phyloP scores from a whole-genome alignment of 1,140 invertebrate genomes.

The Conus betulinus region DNA sequence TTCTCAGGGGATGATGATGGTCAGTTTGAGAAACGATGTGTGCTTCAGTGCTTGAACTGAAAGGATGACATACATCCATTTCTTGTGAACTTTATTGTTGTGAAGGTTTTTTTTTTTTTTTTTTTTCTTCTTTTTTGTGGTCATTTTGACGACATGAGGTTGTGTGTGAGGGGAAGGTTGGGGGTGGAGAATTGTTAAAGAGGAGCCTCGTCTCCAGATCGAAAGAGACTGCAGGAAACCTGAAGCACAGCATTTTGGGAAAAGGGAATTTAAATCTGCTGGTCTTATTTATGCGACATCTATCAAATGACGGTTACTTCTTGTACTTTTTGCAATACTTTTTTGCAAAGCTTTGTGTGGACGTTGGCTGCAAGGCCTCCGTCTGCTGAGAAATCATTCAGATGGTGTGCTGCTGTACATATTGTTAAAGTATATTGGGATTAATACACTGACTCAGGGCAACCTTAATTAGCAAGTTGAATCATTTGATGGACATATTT shows the following conservation, averaged over 20 bases:
- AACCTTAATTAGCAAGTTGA: neutral
- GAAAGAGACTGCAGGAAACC: neutral
- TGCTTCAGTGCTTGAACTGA: too few species aligned
- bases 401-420: conserved; percentile 26
- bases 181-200: too few species aligned
- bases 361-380: neutral
- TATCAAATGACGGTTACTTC: neutral
- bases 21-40: too few species aligned
- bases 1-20: too few species aligned
- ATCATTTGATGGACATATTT: neutral
- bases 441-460: conserved; percentile 37
- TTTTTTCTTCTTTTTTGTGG: too few species aligned
- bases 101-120: too few species aligned
- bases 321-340: neutral
- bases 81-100: too few species aligned
- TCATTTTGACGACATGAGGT: too few species aligned
- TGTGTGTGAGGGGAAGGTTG: too few species aligned
- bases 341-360: neutral
- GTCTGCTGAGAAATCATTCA: neutral
- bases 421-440: conserved; percentile 13
- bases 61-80: too few species aligned
- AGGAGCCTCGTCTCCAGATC: too few species aligned
- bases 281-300: neutral
- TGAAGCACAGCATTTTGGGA: neutral
- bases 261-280: neutral